Conservation (phyloP, 2,113 vertebrate genomes). For the Rhegmatorhina hoffmannsi region DNA sequence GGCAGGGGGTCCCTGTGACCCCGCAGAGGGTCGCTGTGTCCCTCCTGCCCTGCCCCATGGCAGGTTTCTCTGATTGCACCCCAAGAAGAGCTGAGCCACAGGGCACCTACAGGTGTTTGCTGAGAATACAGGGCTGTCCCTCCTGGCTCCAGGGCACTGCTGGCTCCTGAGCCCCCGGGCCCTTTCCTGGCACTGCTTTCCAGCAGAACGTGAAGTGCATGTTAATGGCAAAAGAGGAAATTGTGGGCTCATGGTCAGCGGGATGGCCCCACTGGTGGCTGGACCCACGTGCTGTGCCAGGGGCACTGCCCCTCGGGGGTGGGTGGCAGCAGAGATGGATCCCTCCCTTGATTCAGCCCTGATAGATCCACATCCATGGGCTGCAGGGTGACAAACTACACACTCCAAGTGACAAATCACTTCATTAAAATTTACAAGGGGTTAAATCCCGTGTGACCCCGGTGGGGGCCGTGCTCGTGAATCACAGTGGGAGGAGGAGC, state of each 20-base stretch:
- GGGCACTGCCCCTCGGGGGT: neutral
- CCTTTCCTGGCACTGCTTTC: neutral
- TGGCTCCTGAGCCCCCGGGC: neutral
- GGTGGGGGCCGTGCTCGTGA: conserved; percentile 62
- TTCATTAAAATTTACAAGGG: conserved; percentile 75
- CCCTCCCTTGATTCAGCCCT: conserved; percentile 66
- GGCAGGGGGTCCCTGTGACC: too few species aligned
- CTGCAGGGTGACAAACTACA: conserved; percentile 67
- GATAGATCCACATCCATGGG: conserved; percentile 66
- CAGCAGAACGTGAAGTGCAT: neutral
- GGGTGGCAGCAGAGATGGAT: conserved; percentile 18
- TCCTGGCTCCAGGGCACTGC: neutral
- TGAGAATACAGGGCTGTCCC: neutral
- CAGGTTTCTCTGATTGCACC: neutral
- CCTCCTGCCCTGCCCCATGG: neutral
- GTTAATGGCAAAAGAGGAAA: conserved; percentile 40
- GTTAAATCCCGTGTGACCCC: conserved; percentile 73
- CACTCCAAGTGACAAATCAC: conserved; percentile 76
- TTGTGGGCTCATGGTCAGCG: neutral
- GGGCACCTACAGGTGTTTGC: neutral
- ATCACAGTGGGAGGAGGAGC: conserved; percentile 61
- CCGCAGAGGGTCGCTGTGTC: too few species aligned
- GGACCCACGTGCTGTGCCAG: neutral
- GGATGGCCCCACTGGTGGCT: neutral
- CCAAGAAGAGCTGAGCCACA: neutral